A percentile compares a stretch with the other conserved stretches of the same genome.
phyloP scores from a whole-genome alignment of 92 coral and sea anemone genomes.

The Zoanthus sansibaricus region DNA sequence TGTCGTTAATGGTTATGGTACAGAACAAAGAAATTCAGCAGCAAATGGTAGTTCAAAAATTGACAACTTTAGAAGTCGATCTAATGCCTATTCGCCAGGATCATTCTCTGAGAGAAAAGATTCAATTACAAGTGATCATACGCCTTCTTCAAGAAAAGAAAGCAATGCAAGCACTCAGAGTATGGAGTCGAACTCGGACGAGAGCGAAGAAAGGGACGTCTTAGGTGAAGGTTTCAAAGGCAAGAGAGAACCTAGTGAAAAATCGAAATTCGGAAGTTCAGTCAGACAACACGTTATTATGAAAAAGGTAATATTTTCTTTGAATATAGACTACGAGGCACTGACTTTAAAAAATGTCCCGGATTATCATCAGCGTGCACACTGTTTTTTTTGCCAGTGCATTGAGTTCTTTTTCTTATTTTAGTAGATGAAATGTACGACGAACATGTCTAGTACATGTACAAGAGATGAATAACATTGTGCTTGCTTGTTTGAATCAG shows the following conservation, averaged over 20 bases:
- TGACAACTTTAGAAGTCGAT: conserved; percentile 13
- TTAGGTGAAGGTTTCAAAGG: conserved; percentile 60
- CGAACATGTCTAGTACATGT: no score
- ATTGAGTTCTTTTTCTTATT: no score
- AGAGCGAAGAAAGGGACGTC: conserved; percentile 84
- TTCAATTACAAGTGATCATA: conserved; percentile 54
- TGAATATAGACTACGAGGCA: no score
- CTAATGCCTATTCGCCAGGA: not conserved
- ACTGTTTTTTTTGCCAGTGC: no score
- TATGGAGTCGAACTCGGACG: conserved; percentile 80
- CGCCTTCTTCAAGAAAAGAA: conserved; percentile 66
- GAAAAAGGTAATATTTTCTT: conserved; percentile 70
- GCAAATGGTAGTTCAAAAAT: conserved; percentile 44
- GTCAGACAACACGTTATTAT: conserved; percentile 64
- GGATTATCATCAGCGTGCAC: no score
- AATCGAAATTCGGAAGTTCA: conserved; percentile 75
- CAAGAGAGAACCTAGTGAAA: conserved; percentile 73
- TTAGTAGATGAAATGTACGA: no score
- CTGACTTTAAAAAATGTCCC: no score
- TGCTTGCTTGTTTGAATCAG: no score
- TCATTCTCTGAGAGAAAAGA: conserved; percentile 59
- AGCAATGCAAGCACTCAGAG: conserved; percentile 88
- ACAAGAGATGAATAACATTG: no score
- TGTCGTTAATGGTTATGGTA: conserved; percentile 25
- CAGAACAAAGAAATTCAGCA: conserved; percentile 28